Percentiles rank a stretch among this genome's conserved stretches.
phyloP scores from a whole-genome alignment of 2,888 invertebrate species.

The Eupithecia inturbata region DNA sequence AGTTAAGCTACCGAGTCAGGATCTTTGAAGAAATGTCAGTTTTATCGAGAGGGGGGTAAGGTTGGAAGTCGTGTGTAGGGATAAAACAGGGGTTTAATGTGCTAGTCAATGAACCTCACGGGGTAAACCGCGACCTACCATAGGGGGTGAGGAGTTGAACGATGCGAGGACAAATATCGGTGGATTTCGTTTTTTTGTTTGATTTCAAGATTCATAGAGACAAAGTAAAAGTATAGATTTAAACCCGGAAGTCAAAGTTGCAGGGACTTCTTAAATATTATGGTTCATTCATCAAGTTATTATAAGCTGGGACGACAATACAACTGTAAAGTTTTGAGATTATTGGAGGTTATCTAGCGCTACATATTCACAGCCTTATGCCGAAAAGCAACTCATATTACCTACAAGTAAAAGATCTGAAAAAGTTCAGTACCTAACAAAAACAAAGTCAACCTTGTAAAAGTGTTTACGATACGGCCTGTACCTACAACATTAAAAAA shows the following conservation, averaged over 20 bases:
- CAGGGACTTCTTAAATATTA: background rate
- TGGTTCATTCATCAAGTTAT: no score
- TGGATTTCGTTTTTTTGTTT: slow-evolving; percentile 5
- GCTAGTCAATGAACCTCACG: slow-evolving; percentile 73
- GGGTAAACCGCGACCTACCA: slow-evolving; percentile 78
- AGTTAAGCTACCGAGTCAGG: slow-evolving; percentile 62
- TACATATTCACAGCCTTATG: no score
- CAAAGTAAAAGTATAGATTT: background rate
- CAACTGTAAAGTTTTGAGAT: background rate
- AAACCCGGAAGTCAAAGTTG: background rate
- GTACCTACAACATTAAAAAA: background rate
- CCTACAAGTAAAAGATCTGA: background rate
- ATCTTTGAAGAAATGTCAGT: slow-evolving; percentile 41
- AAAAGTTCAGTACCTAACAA: background rate
- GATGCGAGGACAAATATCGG: slow-evolving; percentile 25
- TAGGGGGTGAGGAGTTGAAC: slow-evolving; percentile 65
- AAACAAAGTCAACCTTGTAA: background rate
- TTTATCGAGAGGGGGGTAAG: slow-evolving; percentile 40
- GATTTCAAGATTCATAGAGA: slow-evolving; percentile 10
- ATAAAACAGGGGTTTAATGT: slow-evolving; percentile 56
- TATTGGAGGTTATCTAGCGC: background rate
- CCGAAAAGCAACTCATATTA: background rate
- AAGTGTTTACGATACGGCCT: background rate
- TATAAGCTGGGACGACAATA: background rate
- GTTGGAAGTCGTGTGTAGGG: slow-evolving; percentile 47